Conservation (phyloP, 2,888 invertebrate genomes). For the Galerucella calmariensis region DNA sequence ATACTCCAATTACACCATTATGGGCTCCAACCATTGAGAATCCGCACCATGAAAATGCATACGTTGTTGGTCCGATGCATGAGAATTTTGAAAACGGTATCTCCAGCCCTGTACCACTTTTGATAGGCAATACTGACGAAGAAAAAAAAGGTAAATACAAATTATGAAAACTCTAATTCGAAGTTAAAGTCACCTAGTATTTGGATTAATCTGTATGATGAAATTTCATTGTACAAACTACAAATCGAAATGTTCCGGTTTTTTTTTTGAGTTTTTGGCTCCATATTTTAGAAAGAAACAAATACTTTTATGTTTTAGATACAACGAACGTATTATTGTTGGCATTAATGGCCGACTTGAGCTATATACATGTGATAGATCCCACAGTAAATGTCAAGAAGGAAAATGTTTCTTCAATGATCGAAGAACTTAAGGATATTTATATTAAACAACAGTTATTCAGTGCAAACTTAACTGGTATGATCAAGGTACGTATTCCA, state of each 20-base stretch:
- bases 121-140: constrained; percentile 29
- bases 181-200: neutral
- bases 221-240: too few species aligned
- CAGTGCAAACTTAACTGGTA: constrained; percentile 16
- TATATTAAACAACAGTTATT: neutral
- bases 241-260: too few species aligned
- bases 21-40: constrained; percentile 30
- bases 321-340: neutral
- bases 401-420: neutral
- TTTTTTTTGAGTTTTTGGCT: too few species aligned
- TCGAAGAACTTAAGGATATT: neutral
- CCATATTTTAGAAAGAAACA: neutral
- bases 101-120: constrained; percentile 26
- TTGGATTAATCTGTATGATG: neutral
- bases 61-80: constrained; percentile 28
- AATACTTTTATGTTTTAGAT: neutral
- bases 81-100: constrained; percentile 30
- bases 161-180: neutral
- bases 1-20: neutral
- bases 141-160: constrained; percentile 22
- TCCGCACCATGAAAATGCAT: constrained; percentile 13
- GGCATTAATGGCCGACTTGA: neutral
- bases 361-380: neutral
- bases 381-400: neutral
- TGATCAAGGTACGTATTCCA: neutral